Percentiles rank a stretch among this genome's conserved stretches.
phyloP scores from a whole-genome alignment of 1,140 invertebrate species.

The Calephelis virginiensis region DNA sequence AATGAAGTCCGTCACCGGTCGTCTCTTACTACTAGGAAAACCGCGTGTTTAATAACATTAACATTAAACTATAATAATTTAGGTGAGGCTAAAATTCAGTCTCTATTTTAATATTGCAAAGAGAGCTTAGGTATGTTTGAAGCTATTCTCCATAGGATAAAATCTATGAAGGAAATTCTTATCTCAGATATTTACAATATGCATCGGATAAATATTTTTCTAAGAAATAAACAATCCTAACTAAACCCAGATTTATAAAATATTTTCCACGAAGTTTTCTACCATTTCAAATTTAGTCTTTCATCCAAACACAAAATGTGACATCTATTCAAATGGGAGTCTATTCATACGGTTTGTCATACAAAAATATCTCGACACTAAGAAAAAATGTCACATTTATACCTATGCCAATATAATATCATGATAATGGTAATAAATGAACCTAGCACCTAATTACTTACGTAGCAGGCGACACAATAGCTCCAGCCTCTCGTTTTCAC shows the following conservation, averaged over 20 bases:
- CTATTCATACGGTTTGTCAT: conserved; percentile 13
- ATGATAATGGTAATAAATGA: conserved; percentile 48
- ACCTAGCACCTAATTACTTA: conserved; percentile 73
- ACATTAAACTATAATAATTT: too few species aligned
- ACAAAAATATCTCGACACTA: conserved; percentile 24
- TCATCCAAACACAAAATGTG: conserved; percentile 15
- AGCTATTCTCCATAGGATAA: background rate
- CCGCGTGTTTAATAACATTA: too few species aligned
- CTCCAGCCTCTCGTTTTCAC: conserved; percentile 43
- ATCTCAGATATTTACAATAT: too few species aligned
- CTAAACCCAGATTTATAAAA: background rate
- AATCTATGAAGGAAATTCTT: background rate
- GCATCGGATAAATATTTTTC: background rate
- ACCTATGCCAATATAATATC: conserved; percentile 39
- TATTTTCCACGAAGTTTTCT: conserved; percentile 3
- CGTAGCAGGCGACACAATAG: conserved; percentile 48
- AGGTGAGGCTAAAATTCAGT: too few species aligned
- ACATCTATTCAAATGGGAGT: conserved; percentile 8
- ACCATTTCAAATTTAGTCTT: conserved; percentile 13
- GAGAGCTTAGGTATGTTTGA: too few species aligned
- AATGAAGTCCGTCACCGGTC: too few species aligned
- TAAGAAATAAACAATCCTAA: background rate
- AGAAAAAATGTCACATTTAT: conserved; percentile 30
- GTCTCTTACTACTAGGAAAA: too few species aligned
- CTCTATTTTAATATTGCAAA: too few species aligned